Percentiles rank a stretch among this genome's conserved stretches.
phyloP scores from a whole-genome alignment of 2,888 invertebrate species.

The Athripsodes cinereus region DNA sequence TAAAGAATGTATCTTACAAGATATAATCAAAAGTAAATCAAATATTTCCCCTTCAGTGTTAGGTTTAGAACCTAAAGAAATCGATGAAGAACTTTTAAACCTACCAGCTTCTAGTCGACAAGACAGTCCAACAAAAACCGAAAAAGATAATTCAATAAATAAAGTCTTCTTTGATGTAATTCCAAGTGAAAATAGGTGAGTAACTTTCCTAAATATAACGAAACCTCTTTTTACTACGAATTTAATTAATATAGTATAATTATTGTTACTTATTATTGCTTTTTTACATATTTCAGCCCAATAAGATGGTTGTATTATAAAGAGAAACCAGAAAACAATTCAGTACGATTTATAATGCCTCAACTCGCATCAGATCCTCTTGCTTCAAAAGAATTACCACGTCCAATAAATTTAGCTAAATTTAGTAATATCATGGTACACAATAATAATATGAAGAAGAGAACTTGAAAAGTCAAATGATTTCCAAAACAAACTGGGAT shows the following conservation, averaged over 20 bases:
- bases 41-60: not conserved
- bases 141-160: slow-evolving; percentile 14
- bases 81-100: not conserved
- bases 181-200: slow-evolving; percentile 48
- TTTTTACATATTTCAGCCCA: slow-evolving; percentile 35
- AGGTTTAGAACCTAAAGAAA: not conserved
- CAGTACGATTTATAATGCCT: slow-evolving; percentile 34
- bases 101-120: not conserved
- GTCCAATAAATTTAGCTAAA: slow-evolving; percentile 34
- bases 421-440: not conserved
- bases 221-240: no score
- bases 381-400: slow-evolving; percentile 42
- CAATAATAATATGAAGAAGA: no score
- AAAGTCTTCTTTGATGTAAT: slow-evolving; percentile 44
- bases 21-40: not conserved
- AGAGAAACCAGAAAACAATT: slow-evolving; percentile 36
- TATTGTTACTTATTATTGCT: not conserved
- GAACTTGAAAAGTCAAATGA: no score
- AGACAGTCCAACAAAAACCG: not conserved
- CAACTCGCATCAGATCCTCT: slow-evolving; percentile 39
- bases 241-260: no score
- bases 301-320: slow-evolving; percentile 47
- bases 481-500: no score
- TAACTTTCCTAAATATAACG: no score
- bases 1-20: not conserved